These are phyloP conservation scores for Mactra quadrangularis DNA, from an alignment of 1,140 invertebrate species.

Conservation along the genomic window DNA sequence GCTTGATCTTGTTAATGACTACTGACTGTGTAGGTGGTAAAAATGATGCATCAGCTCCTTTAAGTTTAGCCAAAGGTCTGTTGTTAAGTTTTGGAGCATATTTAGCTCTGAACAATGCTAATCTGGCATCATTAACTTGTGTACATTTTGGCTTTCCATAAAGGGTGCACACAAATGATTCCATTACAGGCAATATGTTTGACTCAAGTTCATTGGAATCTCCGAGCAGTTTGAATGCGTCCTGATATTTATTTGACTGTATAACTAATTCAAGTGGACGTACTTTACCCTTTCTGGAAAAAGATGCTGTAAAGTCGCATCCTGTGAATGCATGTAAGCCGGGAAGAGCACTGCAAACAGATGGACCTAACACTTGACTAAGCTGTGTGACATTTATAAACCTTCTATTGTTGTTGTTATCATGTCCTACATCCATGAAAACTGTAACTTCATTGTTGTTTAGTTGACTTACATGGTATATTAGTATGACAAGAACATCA, in stretches of 20 bases:
- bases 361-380: not conserved
- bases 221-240: slow-evolving; percentile 20
- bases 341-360: slow-evolving; percentile 35
- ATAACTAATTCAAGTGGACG: not conserved
- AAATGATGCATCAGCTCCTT: slow-evolving; percentile 39
- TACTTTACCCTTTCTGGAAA: slow-evolving; percentile 43
- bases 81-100: slow-evolving; percentile 28
- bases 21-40: slow-evolving; percentile 28
- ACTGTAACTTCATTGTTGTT: slow-evolving; percentile 10
- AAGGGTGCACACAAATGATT: slow-evolving; percentile 22
- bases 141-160: slow-evolving; percentile 26
- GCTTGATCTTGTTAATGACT: not conserved
- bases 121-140: slow-evolving; percentile 15
- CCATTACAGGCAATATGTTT: not conserved
- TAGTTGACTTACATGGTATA: not conserved
- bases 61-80: slow-evolving; percentile 21
- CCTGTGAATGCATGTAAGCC: slow-evolving; percentile 52
- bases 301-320: slow-evolving; percentile 49
- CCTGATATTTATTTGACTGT: slow-evolving; percentile 8
- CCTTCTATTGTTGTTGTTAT: slow-evolving; percentile 24
- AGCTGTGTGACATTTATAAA: slow-evolving; percentile 30
- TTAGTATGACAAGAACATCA: slow-evolving; percentile 18
- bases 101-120: slow-evolving; percentile 12
- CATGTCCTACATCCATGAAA: slow-evolving; percentile 48
- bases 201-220: not conserved